Conservation (phyloP, 2,797 vertebrate genomes). For the Sciaenops ocellatus region DNA sequence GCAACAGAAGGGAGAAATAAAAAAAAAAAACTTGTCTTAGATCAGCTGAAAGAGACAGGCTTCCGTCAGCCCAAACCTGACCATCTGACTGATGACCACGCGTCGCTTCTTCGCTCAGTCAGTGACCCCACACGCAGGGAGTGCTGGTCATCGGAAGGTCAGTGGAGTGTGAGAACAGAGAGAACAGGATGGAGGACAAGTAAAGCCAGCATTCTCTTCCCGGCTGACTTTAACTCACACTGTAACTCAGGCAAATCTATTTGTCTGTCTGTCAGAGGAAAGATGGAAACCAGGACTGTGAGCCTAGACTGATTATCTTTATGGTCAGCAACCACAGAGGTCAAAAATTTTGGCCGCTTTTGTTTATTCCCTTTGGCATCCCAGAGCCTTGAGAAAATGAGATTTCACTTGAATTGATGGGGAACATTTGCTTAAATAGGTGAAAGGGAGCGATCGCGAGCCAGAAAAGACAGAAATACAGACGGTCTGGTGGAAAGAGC, state of each 20-base stretch:
- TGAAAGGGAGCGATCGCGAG: conserved; percentile 47
- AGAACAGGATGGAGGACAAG: conserved; percentile 73
- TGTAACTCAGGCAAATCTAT: conserved; percentile 59
- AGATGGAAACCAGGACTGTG: conserved; percentile 69
- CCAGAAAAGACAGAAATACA: conserved; percentile 33
- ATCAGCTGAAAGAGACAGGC: conserved; percentile 58
- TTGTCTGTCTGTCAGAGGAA: conserved; percentile 69
- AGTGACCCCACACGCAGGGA: conserved; percentile 64
- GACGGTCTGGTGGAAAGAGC: conserved; percentile 19
- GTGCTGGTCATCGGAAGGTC: conserved; percentile 64
- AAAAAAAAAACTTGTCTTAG: background rate
- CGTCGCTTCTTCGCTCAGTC: conserved; percentile 67
- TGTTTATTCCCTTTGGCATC: conserved; percentile 73
- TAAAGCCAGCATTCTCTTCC: conserved; percentile 57
- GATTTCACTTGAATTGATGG: conserved; percentile 62
- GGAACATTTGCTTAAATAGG: conserved; percentile 57
- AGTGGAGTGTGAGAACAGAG: conserved; percentile 69
- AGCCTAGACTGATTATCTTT: conserved; percentile 64
- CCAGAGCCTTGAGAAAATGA: conserved; percentile 64
- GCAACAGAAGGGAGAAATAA: conserved; percentile 14
- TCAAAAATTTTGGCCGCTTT: conserved; percentile 67
- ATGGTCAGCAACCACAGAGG: conserved; percentile 64
- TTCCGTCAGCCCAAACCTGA: conserved; percentile 49
- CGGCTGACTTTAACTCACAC: conserved; percentile 62
- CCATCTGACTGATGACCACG: conserved; percentile 66